These are phyloP conservation scores for Cryptosula pallasiana DNA, from an alignment of 2,888 invertebrate species.

Conservation along the genomic window DNA sequence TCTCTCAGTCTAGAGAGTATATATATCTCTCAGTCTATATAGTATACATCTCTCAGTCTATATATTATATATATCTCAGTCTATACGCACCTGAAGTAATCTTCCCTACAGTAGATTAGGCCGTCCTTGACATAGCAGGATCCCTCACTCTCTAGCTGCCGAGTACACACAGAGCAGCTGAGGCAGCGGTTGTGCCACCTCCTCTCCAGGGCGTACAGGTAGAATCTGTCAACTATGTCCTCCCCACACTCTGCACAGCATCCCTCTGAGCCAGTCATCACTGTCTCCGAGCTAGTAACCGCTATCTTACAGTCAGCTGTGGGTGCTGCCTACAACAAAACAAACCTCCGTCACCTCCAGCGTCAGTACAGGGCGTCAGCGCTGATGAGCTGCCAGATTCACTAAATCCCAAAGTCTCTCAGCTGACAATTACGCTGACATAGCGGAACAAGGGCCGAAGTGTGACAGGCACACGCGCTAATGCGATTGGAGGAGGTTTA, in stretches of 20 bases:
- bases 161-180: slow-evolving; percentile 81
- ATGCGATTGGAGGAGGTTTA: too few relatives aligned
- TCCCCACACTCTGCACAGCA: slow-evolving; percentile 81
- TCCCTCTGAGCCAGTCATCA: too few relatives aligned
- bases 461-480: too few relatives aligned
- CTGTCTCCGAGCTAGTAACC: too few relatives aligned
- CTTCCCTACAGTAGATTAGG: slow-evolving; percentile 91
- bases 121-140: slow-evolving; percentile 89
- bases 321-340: too few relatives aligned
- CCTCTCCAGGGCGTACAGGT: slow-evolving; percentile 81
- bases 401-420: too few relatives aligned
- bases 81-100: slow-evolving; percentile 82
- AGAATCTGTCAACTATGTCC: slow-evolving; percentile 75
- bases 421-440: too few relatives aligned
- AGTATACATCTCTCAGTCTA: not conserved
- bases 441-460: too few relatives aligned
- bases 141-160: slow-evolving; percentile 80
- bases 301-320: not conserved
- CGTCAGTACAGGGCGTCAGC: too few relatives aligned
- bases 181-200: slow-evolving; percentile 89
- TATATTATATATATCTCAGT: not conserved
- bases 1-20: not conserved
- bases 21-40: not conserved
- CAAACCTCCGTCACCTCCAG: too few relatives aligned
- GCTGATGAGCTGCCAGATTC: too few relatives aligned